Base-by-base conservation (phyloP, 2,797 vertebrate genomes). In the Sebastes umbrosus region DNA sequence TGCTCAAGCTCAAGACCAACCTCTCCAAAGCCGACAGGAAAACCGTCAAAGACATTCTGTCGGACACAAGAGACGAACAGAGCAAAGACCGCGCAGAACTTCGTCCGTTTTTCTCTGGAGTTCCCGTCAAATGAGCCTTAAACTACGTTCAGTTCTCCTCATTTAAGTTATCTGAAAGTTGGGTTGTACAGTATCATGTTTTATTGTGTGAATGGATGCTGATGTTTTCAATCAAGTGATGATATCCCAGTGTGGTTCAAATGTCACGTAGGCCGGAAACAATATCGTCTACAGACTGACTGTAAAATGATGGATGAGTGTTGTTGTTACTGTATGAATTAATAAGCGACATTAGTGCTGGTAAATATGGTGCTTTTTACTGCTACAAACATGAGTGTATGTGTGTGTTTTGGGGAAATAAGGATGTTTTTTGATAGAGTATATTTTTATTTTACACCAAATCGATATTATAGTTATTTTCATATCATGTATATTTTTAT, bases 1-100 rank as follows among this genome's bases (percentile, higher is more conserved):
- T 95, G 65, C 92, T 95, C 4, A 94, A 92, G 43, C 90, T 94
- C 20, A 95, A 94, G 86, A 72, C 84, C 2, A 92, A 84, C 77
- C 2, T 95, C 22, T 62, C 78, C 34, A 89, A 20, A 55, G 36
- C 24, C 0, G 58, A 93, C 74, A 79, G 88, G 82, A 91, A 3
- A 7, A 84, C 3, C 0, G 2, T 92, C 34, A 92, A 82, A 78
- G 82, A 31, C 0, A 85, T 88, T 3, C 76, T 97, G 36, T 72
- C 83, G 1, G 90, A 94, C 72, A 75, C 36, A 4, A 43, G 64
- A 25, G 36, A 2, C 8, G 8, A 8, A 3, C 34, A 2, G 13
- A 43, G 34, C 8, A 0, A 0, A 8, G 4, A 3, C 3, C 7
- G 3, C 4, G 7, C 3, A 36, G 34, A 8, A 9, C 32, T 16